Evolutionary conservation across 2,797 vertebrate genomes (phyloP).

Genomic region (Epinephelus awoara): DNA sequence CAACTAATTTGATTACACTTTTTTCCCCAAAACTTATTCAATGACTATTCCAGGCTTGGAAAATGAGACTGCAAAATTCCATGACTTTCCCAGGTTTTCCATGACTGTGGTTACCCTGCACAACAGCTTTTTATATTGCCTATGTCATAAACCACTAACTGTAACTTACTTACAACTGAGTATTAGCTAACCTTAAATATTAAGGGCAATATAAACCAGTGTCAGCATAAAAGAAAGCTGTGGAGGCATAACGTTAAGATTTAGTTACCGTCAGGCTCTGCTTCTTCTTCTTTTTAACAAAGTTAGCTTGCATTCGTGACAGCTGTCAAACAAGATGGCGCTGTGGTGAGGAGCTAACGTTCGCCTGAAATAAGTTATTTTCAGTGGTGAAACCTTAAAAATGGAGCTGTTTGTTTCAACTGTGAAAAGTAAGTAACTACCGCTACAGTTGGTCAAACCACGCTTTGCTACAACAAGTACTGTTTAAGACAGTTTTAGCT

Average conservation of each 20-base stretch:
- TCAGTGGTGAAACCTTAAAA: background rate
- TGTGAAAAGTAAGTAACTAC: slow-evolving; percentile 77
- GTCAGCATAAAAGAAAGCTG: no score
- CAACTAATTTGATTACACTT: no score
- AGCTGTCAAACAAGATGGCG: background rate
- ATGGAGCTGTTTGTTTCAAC: slow-evolving; percentile 76
- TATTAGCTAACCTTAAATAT: background rate
- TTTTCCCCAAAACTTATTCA: no score
- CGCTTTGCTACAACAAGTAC: background rate
- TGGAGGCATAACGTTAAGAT: background rate
- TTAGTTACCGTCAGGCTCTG: no score
- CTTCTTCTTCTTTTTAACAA: no score
- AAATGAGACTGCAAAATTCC: no score
- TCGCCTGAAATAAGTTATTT: background rate
- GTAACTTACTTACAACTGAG: background rate
- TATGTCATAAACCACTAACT: background rate
- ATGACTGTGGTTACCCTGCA: no score
- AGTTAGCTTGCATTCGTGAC: no score
- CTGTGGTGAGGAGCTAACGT: background rate
- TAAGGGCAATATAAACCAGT: background rate
- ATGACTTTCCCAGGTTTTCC: no score
- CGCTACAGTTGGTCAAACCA: rapidly evolving
- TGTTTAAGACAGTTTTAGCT: background rate
- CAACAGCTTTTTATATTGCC: no score
- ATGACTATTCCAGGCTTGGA: no score